These are phyloP conservation scores for Apotomis betuletana DNA, from an alignment of 2,888 invertebrate species.

Conservation along the genomic window DNA sequence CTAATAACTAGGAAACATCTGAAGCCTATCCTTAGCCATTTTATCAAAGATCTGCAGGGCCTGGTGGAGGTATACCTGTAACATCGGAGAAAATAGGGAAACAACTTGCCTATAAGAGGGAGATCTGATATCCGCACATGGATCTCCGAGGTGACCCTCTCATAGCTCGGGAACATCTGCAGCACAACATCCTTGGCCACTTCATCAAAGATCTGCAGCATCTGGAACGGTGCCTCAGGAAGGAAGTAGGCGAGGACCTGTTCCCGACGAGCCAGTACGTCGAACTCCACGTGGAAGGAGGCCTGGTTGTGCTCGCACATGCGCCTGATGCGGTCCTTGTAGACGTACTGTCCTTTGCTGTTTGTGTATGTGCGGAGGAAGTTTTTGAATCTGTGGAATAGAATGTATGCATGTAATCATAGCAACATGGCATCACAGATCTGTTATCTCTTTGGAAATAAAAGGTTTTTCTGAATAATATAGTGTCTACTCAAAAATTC, in stretches of 20 bases:
- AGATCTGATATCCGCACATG: constrained; percentile 97
- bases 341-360: constrained; percentile 92
- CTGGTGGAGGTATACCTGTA: too few relatives aligned
- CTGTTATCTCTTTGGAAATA: too few relatives aligned
- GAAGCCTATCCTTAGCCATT: too few relatives aligned
- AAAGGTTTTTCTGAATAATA: too few relatives aligned
- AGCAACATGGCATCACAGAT: too few relatives aligned
- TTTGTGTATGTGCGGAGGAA: constrained; percentile 96
- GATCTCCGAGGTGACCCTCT: constrained; percentile 96
- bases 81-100: background rate
- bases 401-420: background rate
- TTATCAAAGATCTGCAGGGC: too few relatives aligned
- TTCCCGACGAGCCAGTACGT: constrained; percentile 93
- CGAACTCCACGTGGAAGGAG: constrained; percentile 96
- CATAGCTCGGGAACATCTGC: constrained; percentile 97
- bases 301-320: constrained; percentile 97
- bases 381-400: constrained; percentile 87
- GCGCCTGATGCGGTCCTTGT: constrained; percentile 94
- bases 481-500: too few relatives aligned
- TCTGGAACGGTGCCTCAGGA: constrained; percentile 98
- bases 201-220: constrained; percentile 98
- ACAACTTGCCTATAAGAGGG: constrained; percentile 86
- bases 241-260: constrained; percentile 98
- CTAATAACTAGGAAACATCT: too few relatives aligned
- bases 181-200: constrained; percentile 97